Base-by-base conservation (phyloP, 1,140 invertebrate species). In the Samia ricini region DNA sequence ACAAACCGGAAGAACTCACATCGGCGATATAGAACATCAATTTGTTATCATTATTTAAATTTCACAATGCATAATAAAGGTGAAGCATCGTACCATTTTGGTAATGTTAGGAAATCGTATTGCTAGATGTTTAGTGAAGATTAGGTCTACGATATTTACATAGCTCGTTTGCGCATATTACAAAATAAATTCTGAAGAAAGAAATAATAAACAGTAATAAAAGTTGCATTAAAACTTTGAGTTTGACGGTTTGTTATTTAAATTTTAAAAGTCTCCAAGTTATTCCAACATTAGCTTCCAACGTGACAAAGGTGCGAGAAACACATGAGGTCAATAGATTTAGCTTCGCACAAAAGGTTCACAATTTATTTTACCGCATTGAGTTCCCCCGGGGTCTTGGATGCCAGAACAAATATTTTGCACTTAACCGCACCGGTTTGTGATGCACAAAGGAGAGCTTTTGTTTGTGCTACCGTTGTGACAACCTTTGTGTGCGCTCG, bases 351-450 rank as follows among this genome's bases (percentile, higher is more conserved):
- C 60, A 62, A 66, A 64, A 64, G 65, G 59, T 67, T 33, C 56
- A 71, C 64, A 68, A 68, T 68, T 72, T 72, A 68, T 68, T 72
- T 72, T 63, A 66, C 60, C 48, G 63, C 69, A 64, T 61, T 60
- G 68, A 61, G 61, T 70, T 63, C 36, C 48, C 61, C 60, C 58
- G 49, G n/a, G 33, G 52, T 57, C 26, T 64, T 67, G 64, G 59
- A 56, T 64, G 64, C 61, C 68, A 67, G 62, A 71, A 64, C 61
- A 71, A 67, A 71, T 71, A 67, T 71, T 71, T 66, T 67, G 64
- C 60, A 70, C 65, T 71, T 68, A 67, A 67, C 69, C 64, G 62
- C 48, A 61, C 48, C 52, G 69, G 64, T 58, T 62, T 65, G 69
- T 61, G 59, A 67, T 66, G 64, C 68, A 66, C 68, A 69, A 69